A percentile compares a stretch with the other conserved stretches of the same genome.
Conservation (phyloP, 2,888 invertebrate species). For the Papilio gigon region DNA sequence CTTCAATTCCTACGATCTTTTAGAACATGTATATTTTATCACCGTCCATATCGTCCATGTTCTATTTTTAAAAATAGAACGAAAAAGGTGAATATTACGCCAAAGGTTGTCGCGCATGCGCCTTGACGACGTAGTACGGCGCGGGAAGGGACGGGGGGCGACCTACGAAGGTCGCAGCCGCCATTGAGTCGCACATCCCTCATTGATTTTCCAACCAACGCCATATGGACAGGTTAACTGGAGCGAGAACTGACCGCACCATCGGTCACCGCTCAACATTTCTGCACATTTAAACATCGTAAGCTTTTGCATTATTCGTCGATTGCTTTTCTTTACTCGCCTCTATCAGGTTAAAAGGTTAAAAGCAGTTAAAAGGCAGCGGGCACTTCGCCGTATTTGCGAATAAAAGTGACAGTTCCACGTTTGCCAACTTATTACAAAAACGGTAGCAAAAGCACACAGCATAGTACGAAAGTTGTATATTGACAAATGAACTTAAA, state of each 20-base stretch:
- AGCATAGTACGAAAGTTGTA: background rate
- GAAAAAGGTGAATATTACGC: slow-evolving; percentile 26
- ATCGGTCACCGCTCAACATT: slow-evolving; percentile 10
- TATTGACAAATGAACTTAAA: background rate
- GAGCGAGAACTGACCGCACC: slow-evolving; percentile 37
- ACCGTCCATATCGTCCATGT: background rate
- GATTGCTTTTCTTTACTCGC: background rate
- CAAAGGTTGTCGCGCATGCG: slow-evolving; percentile 64
- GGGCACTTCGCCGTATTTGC: no score
- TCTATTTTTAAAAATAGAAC: slow-evolving; percentile 5
- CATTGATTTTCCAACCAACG: slow-evolving; percentile 76
- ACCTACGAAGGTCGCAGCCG: slow-evolving; percentile 77
- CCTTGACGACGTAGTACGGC: slow-evolving; percentile 66
- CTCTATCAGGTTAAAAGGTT: no score
- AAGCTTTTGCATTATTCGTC: slow-evolving; percentile 12
- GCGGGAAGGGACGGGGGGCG: slow-evolving; percentile 54
- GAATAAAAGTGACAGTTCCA: no score
- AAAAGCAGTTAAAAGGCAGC: no score
- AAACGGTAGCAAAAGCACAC: background rate
- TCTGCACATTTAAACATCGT: background rate
- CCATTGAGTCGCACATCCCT: slow-evolving; percentile 69
- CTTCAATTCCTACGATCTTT: background rate
- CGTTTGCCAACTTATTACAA: slow-evolving; percentile 7
- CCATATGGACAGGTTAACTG: slow-evolving; percentile 54
- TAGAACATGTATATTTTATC: background rate